Percentiles rank a stretch among this genome's conserved stretches.
phyloP scores from a whole-genome alignment of 2,888 invertebrate genomes.

The Calephelis perditalis region DNA sequence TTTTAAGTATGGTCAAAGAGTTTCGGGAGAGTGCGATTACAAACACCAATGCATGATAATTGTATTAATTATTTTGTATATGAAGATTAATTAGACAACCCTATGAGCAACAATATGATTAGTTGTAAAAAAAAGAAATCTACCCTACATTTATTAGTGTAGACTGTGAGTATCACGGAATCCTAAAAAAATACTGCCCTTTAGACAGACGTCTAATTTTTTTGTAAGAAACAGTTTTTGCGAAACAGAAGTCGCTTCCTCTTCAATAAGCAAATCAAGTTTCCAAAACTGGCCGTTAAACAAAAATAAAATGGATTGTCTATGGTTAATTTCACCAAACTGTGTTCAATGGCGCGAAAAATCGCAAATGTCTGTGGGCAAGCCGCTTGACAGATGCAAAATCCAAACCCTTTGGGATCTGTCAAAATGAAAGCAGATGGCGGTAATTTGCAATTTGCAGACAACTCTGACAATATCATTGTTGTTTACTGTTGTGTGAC shows the following conservation, averaged over 20 bases:
- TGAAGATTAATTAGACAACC: too few relatives aligned
- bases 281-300: conserved; percentile 6
- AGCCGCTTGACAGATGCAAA: conserved; percentile 59
- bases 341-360: conserved; percentile 65
- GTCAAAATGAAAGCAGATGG: conserved; percentile 61
- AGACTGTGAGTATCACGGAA: too few relatives aligned
- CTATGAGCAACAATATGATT: too few relatives aligned
- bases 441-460: conserved; percentile 59
- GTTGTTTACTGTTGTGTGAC: conserved; percentile 62
- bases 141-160: too few relatives aligned
- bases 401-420: conserved; percentile 72
- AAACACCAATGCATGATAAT: too few relatives aligned
- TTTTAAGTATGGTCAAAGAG: too few relatives aligned
- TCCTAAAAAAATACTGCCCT: too few relatives aligned
- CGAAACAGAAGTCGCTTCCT: background rate
- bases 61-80: too few relatives aligned
- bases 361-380: conserved; percentile 63
- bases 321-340: conserved; percentile 63
- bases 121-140: too few relatives aligned
- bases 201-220: background rate
- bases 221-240: background rate
- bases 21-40: too few relatives aligned
- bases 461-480: conserved; percentile 61
- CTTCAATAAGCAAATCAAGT: background rate
- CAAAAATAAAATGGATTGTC: conserved; percentile 44